Conservation (phyloP, 2,113 vertebrate species). For the Rhinolophus ferrumequinum region DNA sequence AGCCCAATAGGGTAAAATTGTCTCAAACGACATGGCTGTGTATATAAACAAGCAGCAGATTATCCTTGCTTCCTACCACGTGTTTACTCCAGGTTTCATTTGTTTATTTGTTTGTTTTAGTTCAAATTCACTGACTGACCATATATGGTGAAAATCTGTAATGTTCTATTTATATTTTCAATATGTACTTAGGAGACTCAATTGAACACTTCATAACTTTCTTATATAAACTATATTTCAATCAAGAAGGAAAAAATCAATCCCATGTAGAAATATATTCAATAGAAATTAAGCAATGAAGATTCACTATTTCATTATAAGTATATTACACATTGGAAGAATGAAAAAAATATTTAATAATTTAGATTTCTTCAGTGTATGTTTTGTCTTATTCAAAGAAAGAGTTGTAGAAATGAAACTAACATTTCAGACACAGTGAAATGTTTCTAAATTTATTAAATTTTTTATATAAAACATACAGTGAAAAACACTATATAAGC, state of each 20-base stretch:
- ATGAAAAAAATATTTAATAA: not conserved
- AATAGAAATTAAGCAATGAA: slow-evolving; percentile 41
- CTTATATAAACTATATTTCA: not conserved
- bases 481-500: slow-evolving; percentile 36
- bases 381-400: slow-evolving; percentile 36
- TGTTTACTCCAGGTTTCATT: not conserved
- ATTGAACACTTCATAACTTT: not conserved
- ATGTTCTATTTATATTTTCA: not conserved
- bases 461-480: slow-evolving; percentile 56
- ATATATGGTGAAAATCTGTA: not conserved
- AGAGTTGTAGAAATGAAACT: slow-evolving; percentile 28
- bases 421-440: not conserved
- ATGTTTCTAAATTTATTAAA: no score
- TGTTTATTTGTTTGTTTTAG: not conserved
- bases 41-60: not conserved
- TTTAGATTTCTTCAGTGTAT: slow-evolving; percentile 47
- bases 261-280: not conserved
- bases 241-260: slow-evolving; percentile 6
- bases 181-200: not conserved
- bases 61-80: not conserved
- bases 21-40: not conserved
- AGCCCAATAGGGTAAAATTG: not conserved
- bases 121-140: not conserved
- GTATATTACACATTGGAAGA: not conserved
- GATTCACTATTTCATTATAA: not conserved